A percentile compares a stretch with the other conserved stretches of the same genome.
Evolutionary conservation across 2,797 vertebrate genomes (phyloP).

Genomic region (Phataginus tricuspis): DNA sequence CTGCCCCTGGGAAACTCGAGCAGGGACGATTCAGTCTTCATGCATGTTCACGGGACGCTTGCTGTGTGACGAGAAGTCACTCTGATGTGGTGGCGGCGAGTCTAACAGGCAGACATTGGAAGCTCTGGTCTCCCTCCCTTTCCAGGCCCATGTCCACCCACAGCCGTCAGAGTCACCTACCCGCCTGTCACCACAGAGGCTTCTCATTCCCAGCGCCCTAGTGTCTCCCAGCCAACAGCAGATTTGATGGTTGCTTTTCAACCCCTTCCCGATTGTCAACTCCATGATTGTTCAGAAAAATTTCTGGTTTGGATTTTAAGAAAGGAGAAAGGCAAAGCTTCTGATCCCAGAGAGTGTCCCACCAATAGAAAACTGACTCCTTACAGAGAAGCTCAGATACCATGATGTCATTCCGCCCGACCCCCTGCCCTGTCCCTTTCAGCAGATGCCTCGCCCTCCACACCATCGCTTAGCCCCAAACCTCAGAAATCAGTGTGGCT

Average conservation of each 20-base stretch:
- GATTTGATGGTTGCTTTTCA: neutral
- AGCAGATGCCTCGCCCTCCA: neutral
- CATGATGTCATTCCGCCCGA: neutral
- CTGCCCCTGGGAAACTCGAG: neutral
- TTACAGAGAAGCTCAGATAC: neutral
- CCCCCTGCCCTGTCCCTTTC: neutral
- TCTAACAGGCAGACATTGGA: neutral
- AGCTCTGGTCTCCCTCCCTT: accelerated
- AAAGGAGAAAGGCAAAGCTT: neutral
- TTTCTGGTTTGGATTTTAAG: neutral
- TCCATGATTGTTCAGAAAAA: neutral
- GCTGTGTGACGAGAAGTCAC: neutral
- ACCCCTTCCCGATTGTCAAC: neutral
- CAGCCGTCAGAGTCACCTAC: no score
- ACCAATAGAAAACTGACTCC: neutral
- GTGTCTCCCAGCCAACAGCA: neutral
- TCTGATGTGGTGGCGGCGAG: neutral
- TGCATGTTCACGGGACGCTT: neutral
- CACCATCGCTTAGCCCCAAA: neutral
- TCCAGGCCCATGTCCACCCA: neutral
- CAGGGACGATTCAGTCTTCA: neutral
- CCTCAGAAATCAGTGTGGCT: neutral
- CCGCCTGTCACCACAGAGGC: neutral
- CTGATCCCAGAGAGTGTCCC: neutral
- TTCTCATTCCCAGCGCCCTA: neutral